Base-by-base conservation (phyloP, 2,113 vertebrate species). In the Acrocephalus kingi region DNA sequence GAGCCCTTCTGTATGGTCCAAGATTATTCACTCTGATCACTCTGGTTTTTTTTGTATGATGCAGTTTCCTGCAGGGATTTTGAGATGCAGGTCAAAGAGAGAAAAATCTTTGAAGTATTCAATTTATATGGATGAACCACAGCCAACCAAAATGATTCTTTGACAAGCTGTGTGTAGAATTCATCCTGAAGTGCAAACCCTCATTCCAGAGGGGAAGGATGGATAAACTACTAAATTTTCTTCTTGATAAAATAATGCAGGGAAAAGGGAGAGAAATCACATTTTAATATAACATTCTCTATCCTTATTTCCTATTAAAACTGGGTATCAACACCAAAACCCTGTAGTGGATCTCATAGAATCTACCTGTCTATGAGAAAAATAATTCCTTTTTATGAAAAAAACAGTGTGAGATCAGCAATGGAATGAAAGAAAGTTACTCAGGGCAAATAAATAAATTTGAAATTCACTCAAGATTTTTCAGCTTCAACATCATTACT, bases 61-160 rank as follows among this genome's bases (percentile, higher is more conserved):
- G 31, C 49, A 30, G 59, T 76, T 91, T 89, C 59, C 71, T 83
- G 33, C 46, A 62, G 62, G 56, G 87, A 94, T 84, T 96, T 89
- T 94, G 54, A 84, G 66, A 84, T 45, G 49, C 66, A 64, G 37
- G 87, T 75, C 75, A 82, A 87, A 89, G 31, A 61, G 67, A 91
- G 67, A 90, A 95, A 94, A 93, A 55, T 88, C 81, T 95, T 89
- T 87, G 67, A 91, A 95, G 82, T 37, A 23, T 66, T 93, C 59
- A 22, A 74, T 91, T 76, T 95, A 55, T 94, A 74, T 35, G 84
- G 71, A 85, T 91, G 78, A 91, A 84, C 33, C 28, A 33, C 35
- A 79, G 35, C 41, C 43, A 93, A 90, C 30, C 51, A 84, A 84
- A 95, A 64, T 30, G 48, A 67, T 69, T 89, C 74, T 94, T 84